These are phyloP conservation scores for Lepidochitona cinerea DNA, from an alignment of 2,888 invertebrate genomes.

Conservation along the genomic window DNA sequence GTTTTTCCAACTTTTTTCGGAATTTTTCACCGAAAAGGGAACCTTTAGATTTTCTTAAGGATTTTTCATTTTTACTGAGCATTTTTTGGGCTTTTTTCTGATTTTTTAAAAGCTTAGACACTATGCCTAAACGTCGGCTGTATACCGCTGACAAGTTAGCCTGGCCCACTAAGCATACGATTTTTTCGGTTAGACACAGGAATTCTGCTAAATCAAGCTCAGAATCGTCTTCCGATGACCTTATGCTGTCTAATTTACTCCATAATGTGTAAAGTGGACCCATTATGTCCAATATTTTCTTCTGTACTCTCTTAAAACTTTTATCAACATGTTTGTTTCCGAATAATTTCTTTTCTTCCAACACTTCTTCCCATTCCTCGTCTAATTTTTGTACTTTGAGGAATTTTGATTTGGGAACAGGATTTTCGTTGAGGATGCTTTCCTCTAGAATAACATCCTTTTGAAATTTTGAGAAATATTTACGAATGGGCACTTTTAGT, in stretches of 20 bases:
- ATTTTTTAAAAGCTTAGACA: slow-evolving; percentile 6
- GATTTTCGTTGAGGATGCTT: no score
- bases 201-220: background rate
- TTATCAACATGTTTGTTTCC: no score
- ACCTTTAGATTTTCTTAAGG: background rate
- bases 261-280: slow-evolving; percentile 7
- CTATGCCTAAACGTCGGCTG: background rate
- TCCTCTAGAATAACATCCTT: no score
- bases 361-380: no score
- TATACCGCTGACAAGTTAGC: background rate
- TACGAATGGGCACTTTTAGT: no score
- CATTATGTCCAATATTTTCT: no score
- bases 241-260: slow-evolving; percentile 2
- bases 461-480: no score
- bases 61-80: background rate
- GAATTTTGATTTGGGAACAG: no score
- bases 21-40: slow-evolving; percentile 5
- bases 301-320: no score
- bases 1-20: background rate
- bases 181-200: slow-evolving; percentile 8
- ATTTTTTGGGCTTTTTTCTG: slow-evolving; percentile 7
- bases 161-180: slow-evolving; percentile 10
- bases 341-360: no score
- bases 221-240: background rate
- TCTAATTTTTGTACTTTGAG: no score